phyloP scores from a whole-genome alignment of 2,113 vertebrate genomes.

The Peromyscus californicus region DNA sequence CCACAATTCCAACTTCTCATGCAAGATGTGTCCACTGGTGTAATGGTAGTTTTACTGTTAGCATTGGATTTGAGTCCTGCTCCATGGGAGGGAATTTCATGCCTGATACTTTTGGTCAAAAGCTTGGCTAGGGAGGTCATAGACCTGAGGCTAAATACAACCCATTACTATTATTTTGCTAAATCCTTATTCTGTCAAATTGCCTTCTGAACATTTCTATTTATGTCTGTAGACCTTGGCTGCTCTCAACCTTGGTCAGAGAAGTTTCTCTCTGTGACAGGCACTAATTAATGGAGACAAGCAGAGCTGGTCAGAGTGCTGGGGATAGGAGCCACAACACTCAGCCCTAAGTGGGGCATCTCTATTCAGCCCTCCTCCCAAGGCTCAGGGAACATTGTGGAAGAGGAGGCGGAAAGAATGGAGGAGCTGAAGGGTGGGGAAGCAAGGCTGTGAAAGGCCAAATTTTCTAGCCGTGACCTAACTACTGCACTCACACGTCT shows the following conservation, averaged over 20 bases:
- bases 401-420: neutral
- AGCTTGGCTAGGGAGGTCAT: neutral
- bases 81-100: neutral
- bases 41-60: neutral
- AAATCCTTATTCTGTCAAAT: neutral
- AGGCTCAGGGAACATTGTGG: neutral
- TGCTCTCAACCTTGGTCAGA: neutral
- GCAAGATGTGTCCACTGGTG: neutral
- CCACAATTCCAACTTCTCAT: neutral
- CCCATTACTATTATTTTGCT: neutral
- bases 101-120: neutral
- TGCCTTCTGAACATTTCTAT: neutral
- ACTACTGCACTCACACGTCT: accelerated
- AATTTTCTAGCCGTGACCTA: neutral
- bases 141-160: neutral
- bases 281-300: neutral
- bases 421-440: neutral
- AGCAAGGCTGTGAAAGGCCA: neutral
- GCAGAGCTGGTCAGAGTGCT: neutral
- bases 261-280: neutral
- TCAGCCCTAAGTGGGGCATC: neutral
- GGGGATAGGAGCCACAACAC: neutral
- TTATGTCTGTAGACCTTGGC: neutral
- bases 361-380: neutral
- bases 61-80: neutral